Conservation (phyloP, 2,797 vertebrate genomes). For the Pangasius macronema region DNA sequence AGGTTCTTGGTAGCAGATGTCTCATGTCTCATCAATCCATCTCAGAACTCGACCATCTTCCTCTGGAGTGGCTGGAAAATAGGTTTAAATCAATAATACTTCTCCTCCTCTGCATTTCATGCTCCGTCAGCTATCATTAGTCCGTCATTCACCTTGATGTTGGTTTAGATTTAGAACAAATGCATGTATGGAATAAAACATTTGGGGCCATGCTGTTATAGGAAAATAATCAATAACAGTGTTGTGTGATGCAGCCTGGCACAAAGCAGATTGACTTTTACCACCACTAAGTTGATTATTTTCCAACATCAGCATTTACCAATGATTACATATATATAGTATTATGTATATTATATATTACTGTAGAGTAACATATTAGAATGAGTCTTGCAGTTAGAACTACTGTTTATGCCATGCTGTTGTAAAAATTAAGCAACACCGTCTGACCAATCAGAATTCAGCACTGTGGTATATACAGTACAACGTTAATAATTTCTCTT, state of each 20-base stretch:
- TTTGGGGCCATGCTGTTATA: neutral
- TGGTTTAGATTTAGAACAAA: neutral
- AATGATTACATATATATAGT: too few species aligned
- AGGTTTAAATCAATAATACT: slow-evolving; percentile 6
- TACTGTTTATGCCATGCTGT: neutral
- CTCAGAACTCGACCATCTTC: neutral
- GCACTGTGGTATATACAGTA: neutral
- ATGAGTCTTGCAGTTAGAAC: neutral
- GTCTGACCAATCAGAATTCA: neutral
- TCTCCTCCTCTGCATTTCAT: neutral
- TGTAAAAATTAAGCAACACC: neutral
- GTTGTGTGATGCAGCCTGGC: neutral
- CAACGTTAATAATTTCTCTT: neutral
- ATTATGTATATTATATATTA: neutral
- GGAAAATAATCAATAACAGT: neutral
- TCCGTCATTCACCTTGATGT: neutral
- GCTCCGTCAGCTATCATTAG: neutral
- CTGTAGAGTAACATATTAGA: neutral
- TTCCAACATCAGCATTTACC: neutral
- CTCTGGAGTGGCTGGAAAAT: slow-evolving; percentile 13
- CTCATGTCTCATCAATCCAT: slow-evolving; percentile 20
- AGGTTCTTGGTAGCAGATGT: slow-evolving; percentile 22
- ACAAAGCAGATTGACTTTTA: neutral
- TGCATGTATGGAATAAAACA: neutral
- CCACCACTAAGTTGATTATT: neutral